phyloP scores from a whole-genome alignment of 2,113 vertebrate species.

The Arothron firmamentum region DNA sequence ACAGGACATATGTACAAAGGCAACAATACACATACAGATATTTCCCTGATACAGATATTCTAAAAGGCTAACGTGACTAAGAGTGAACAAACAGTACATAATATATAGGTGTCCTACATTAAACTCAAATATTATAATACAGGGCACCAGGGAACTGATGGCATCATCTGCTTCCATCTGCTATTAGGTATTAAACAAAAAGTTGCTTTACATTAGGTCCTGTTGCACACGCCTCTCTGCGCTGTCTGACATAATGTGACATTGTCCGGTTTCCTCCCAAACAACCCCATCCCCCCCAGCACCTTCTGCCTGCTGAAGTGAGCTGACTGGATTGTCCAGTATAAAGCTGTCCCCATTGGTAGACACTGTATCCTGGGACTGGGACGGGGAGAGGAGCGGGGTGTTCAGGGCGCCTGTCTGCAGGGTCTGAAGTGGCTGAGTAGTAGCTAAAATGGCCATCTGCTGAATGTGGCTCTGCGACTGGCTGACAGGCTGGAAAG shows the following conservation, averaged over 20 bases:
- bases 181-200: constrained; percentile 11
- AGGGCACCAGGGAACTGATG: constrained; percentile 35
- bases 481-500: constrained; percentile 69
- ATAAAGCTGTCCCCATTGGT: constrained; percentile 56
- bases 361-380: constrained; percentile 46
- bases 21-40: constrained; percentile 49
- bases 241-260: constrained; percentile 45
- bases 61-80: constrained; percentile 68
- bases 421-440: constrained; percentile 66
- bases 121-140: constrained; percentile 50
- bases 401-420: constrained; percentile 32
- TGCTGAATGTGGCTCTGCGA: constrained; percentile 66
- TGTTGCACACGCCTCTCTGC: constrained; percentile 55
- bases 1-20: constrained; percentile 71
- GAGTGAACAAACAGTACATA: constrained; percentile 60
- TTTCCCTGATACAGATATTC: constrained; percentile 69
- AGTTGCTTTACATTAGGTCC: constrained; percentile 50
- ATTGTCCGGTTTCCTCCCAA: constrained; percentile 52
- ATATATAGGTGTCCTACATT: constrained; percentile 64
- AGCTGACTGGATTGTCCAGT: constrained; percentile 58
- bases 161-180: constrained; percentile 11
- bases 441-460: constrained; percentile 60
- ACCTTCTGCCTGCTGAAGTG: constrained; percentile 67
- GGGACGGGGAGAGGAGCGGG: constrained; percentile 48
- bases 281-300: constrained; percentile 45